Percentiles rank a stretch among this genome's conserved stretches.
Conservation (phyloP, 2,888 invertebrate genomes). For the Metopia argyrocephala region DNA sequence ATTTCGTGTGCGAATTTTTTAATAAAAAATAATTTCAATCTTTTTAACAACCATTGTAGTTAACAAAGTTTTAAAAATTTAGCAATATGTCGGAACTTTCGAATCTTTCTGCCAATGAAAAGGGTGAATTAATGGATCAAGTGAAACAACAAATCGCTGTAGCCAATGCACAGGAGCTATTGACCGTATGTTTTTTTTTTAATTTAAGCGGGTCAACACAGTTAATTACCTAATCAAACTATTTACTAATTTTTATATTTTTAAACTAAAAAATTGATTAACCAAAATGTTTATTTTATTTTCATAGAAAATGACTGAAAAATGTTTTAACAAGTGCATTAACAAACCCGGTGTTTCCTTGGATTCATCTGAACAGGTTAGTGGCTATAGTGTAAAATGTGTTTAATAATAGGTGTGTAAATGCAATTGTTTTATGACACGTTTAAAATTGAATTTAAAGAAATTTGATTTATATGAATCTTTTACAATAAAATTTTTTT, state of each 20-base stretch:
- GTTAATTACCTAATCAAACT: slow-evolving; percentile 55
- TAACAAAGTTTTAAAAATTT: background rate
- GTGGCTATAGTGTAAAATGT: background rate
- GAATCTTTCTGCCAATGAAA: slow-evolving; percentile 84
- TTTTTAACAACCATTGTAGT: background rate
- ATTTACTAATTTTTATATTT: too few species aligned
- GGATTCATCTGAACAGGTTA: slow-evolving; percentile 92
- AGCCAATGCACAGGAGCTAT: slow-evolving; percentile 94
- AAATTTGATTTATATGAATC: too few species aligned
- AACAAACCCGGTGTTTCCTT: slow-evolving; percentile 92
- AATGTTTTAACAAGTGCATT: slow-evolving; percentile 97
- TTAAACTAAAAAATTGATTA: background rate
- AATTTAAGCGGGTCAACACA: slow-evolving; percentile 37
- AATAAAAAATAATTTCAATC: slow-evolving; percentile 28
- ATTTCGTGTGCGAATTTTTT: slow-evolving; percentile 12
- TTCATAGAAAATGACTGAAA: slow-evolving; percentile 94
- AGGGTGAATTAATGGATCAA: slow-evolving; percentile 94
- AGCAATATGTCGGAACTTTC: slow-evolving; percentile 77
- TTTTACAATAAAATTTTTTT: too few species aligned
- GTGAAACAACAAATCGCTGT: slow-evolving; percentile 97
- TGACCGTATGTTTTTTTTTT: slow-evolving; percentile 82
- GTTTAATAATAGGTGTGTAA: too few species aligned
- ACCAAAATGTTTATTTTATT: slow-evolving; percentile 13
- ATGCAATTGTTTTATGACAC: too few species aligned
- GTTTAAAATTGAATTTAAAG: too few species aligned